phyloP scores from a whole-genome alignment of 1,140 invertebrate species.

The Kradibia gibbosae region DNA sequence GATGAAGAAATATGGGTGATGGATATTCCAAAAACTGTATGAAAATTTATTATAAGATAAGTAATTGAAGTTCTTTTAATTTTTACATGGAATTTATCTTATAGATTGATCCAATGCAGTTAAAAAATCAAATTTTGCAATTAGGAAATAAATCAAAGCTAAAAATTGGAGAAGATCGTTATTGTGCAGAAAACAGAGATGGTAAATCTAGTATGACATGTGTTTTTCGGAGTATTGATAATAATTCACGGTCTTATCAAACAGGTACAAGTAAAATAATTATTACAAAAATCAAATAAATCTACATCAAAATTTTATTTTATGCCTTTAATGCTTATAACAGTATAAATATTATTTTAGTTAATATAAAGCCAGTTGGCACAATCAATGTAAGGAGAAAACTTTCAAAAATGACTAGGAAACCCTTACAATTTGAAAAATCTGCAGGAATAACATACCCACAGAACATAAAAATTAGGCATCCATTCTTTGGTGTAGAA shows the following conservation, averaged over 20 bases:
- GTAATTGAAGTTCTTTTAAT: background rate
- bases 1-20: constrained; percentile 63
- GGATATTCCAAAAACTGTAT: constrained; percentile 61
- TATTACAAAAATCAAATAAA: too few relatives aligned
- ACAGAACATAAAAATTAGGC: constrained; percentile 58
- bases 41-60: constrained; percentile 21
- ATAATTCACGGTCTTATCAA: constrained; percentile 52
- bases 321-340: background rate
- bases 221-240: constrained; percentile 56
- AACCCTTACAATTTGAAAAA: constrained; percentile 32
- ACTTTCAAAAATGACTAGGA: constrained; percentile 50
- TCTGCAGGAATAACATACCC: constrained; percentile 55
- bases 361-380: constrained; percentile 60
- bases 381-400: constrained; percentile 58
- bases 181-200: constrained; percentile 52
- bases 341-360: constrained; percentile 47
- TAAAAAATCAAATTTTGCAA: constrained; percentile 55
- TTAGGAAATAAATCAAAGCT: constrained; percentile 62
- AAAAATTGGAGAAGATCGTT: constrained; percentile 58
- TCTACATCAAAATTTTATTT: too few relatives aligned
- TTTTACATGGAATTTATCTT: background rate
- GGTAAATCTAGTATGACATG: constrained; percentile 55
- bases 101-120: constrained; percentile 55
- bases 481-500: constrained; percentile 61
- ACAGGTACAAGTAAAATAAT: constrained; percentile 53